Conservation (phyloP, 2,888 invertebrate species). For the Craniophora ligustri region DNA sequence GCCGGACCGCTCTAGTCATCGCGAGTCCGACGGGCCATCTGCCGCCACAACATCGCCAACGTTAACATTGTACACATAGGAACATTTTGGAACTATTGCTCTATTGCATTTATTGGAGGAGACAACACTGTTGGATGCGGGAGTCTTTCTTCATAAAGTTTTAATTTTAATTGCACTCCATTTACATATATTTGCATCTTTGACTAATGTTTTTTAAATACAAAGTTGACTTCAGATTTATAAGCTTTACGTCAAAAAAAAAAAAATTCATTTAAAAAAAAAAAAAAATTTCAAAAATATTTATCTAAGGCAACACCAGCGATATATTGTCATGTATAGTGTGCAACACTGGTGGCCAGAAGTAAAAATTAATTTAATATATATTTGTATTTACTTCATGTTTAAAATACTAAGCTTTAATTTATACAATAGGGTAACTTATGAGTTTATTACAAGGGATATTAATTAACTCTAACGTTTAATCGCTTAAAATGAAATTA, state of each 20-base stretch:
- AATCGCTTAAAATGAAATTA: conserved; percentile 67
- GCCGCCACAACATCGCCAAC: conserved; percentile 64
- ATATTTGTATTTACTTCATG: too few relatives aligned
- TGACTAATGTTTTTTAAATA: too few relatives aligned
- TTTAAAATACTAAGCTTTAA: too few relatives aligned
- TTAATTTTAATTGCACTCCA: too few relatives aligned
- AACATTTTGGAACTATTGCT: conserved; percentile 21
- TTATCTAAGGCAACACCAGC: neutral
- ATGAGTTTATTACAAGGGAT: conserved; percentile 30
- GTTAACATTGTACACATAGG: conserved; percentile 39
- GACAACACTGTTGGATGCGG: neutral
- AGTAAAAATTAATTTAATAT: too few relatives aligned
- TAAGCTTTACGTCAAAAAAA: too few relatives aligned
- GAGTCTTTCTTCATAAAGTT: conserved; percentile 1
- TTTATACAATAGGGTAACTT: conserved; percentile 23
- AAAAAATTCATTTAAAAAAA: too few relatives aligned
- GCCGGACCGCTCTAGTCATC: conserved; percentile 88
- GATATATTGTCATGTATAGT: neutral
- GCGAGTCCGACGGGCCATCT: conserved; percentile 83
- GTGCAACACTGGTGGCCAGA: neutral
- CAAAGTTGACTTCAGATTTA: too few relatives aligned
- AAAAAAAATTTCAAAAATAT: too few relatives aligned
- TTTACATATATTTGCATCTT: too few relatives aligned
- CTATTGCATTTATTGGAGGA: conserved; percentile 10
- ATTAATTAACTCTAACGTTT: conserved; percentile 28